phyloP scores from a whole-genome alignment of 2,888 invertebrate genomes.

The Pedicia rivosa region DNA sequence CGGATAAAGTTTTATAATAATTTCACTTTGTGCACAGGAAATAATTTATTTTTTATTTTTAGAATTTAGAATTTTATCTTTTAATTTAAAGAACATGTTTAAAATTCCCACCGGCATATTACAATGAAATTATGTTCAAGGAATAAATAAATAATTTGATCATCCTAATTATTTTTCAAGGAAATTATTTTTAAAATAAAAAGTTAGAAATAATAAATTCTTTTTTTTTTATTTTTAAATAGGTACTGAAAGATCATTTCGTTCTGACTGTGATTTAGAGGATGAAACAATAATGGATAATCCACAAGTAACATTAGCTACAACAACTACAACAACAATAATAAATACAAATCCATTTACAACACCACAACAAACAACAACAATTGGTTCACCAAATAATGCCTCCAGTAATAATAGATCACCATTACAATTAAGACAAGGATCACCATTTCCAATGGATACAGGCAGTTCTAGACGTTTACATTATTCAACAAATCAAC shows the following conservation, averaged over 20 bases:
- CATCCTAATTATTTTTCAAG: too few relatives aligned
- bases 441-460: conserved; percentile 54
- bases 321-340: background rate
- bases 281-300: conserved; percentile 32
- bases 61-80: too few relatives aligned
- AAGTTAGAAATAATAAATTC: too few relatives aligned
- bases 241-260: conserved; percentile 56
- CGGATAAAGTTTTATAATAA: too few relatives aligned
- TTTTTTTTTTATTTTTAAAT: conserved; percentile 18
- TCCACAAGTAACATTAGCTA: conserved; percentile 32
- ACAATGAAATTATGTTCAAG: too few relatives aligned
- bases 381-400: conserved; percentile 15
- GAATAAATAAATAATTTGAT: too few relatives aligned
- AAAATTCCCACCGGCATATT: too few relatives aligned
- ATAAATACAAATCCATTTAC: conserved; percentile 13
- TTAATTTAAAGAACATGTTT: too few relatives aligned
- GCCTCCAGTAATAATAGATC: conserved; percentile 28
- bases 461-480: conserved; percentile 44
- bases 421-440: conserved; percentile 45
- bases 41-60: too few relatives aligned
- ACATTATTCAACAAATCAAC: conserved; percentile 29
- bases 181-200: too few relatives aligned
- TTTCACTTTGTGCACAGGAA: too few relatives aligned
- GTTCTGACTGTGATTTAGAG: conserved; percentile 54
- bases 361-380: conserved; percentile 16